These are phyloP conservation scores for Athene cunicularia DNA, from an alignment of 2,113 vertebrate species.

Conservation along the genomic window DNA sequence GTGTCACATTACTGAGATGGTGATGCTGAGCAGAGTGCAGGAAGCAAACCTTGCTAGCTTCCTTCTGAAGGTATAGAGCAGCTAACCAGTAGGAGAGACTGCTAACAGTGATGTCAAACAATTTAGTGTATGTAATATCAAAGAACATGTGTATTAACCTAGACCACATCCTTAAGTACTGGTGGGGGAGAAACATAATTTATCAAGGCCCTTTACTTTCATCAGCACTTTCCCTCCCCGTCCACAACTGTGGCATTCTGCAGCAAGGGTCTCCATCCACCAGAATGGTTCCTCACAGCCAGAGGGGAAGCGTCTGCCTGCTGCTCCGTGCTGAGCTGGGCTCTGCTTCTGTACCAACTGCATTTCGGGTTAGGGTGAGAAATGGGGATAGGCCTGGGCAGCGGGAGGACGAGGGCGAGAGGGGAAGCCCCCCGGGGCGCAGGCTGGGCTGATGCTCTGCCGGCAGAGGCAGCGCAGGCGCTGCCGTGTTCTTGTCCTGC, in stretches of 20 bases:
- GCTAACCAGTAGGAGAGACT: background rate
- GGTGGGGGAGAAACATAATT: background rate
- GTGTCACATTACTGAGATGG: background rate
- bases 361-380: background rate
- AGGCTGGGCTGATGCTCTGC: background rate
- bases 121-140: accelerated
- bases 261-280: background rate
- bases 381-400: background rate
- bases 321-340: accelerated
- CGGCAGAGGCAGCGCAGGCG: accelerated
- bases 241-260: background rate
- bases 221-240: background rate
- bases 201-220: background rate
- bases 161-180: background rate
- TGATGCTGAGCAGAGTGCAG: background rate
- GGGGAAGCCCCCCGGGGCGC: background rate
- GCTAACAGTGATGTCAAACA: background rate
- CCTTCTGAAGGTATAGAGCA: background rate
- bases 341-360: background rate
- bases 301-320: background rate
- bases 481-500: accelerated
- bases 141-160: accelerated
- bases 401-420: no score
- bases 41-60: background rate
- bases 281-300: background rate